Evolutionary conservation across 2,113 vertebrate species (phyloP).

Genomic region (Lutjanus erythropterus): DNA sequence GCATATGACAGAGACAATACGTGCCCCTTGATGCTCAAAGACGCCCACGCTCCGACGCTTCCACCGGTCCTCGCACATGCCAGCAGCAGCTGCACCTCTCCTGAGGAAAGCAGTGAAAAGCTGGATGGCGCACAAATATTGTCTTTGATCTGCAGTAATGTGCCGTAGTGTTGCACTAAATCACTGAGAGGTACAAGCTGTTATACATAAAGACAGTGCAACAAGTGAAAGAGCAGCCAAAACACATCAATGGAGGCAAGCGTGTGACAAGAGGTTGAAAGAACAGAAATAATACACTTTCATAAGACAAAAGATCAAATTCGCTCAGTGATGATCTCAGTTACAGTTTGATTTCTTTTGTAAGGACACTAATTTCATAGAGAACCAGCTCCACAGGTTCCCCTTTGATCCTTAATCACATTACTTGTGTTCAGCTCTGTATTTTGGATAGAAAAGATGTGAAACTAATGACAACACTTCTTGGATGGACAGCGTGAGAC

Average conservation of each 20-base stretch:
- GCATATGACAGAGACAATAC: conserved; percentile 52
- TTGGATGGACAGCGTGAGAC: not conserved
- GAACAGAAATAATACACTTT: not conserved
- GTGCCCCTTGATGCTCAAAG: conserved; percentile 36
- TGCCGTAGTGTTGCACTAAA: not conserved
- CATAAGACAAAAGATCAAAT: not conserved
- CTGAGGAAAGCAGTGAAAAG: conserved; percentile 8
- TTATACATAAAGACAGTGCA: not conserved
- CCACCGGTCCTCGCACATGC: conserved; percentile 34
- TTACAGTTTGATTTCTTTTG: not conserved
- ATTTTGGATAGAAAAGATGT: not conserved
- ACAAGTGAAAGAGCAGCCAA: conserved; percentile 20
- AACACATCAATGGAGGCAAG: not conserved
- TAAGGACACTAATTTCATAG: not conserved
- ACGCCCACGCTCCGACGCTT: conserved; percentile 51
- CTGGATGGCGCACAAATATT: conserved; percentile 13
- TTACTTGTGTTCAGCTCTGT: not conserved
- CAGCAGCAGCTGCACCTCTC: conserved; percentile 36
- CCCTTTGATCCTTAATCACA: not conserved
- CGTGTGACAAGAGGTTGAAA: not conserved
- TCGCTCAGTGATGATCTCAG: not conserved
- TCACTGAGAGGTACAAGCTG: conserved; percentile 6
- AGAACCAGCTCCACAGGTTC: not conserved
- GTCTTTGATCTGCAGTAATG: conserved; percentile 23
- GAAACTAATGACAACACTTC: not conserved